Evolutionary conservation across 1,140 invertebrate species (phyloP), one percentile per base, ranked within the genome.

Genomic region (Acromyrmex heyeri): DNA sequence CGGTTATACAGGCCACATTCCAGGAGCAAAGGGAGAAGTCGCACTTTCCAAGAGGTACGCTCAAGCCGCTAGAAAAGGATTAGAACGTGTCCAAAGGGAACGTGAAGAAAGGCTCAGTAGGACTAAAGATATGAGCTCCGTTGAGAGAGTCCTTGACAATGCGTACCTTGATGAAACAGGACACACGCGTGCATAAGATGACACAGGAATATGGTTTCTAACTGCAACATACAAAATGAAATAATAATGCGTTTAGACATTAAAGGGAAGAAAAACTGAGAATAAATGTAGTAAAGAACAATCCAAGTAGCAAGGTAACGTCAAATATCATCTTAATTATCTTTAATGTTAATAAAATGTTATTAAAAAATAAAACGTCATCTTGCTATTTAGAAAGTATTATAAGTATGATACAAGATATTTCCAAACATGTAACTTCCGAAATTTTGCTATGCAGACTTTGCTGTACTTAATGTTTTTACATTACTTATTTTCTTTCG

Each of bases 1-100:
- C 1, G 97, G 97, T 1, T 97, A 97, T 91, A 97, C 97, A 0
- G 97, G 97, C 38, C 97, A 97, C 90, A 97, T 97, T 65, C 97
- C 97, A 27, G 94, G 96, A 59, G 96, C 97, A 7, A 97, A 96
- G 88, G 96, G 96, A 6, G 96, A 97, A 91, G 96, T 96, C 6
- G 97, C 96, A 0, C 93, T 97, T 7, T 97, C 97, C 38, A 96
- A 97, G 92, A 93, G 97, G 67, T 97, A 97, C 90, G 96, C 96
- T 61, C 96, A 96, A 90, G 96, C 97, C 2, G 97, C 97, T 5
- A 97, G 96, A 93, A 96, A 95, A 44, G 97, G 97, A 34, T 92
- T 97, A 3, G 96, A 96, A 89, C 91, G 96, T 6, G 95, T 97
- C 53, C 95, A 96, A 88, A 95, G 96, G 85, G 96, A 97, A 87